Base-by-base conservation (phyloP, 92 coral and sea anemone genomes). In the Chrysogorgia sp. region DNA sequence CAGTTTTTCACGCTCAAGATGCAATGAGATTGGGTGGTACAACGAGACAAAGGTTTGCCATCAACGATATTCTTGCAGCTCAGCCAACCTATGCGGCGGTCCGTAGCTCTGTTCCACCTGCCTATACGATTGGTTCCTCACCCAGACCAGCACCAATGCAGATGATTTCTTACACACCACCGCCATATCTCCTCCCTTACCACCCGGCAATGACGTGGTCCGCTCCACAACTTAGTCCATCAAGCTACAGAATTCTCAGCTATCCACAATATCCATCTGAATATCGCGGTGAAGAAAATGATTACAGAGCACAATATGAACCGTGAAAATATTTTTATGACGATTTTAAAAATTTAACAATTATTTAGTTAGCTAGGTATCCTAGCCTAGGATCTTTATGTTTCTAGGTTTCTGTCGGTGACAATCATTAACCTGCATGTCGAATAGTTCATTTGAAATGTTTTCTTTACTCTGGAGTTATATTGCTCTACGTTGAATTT, bases 31-130 rank as follows among this genome's bases (percentile, higher is more conserved):
- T n/a, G n/a, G n/a, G n/a, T n/a, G n/a, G n/a, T n/a, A n/a, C n/a
- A n/a, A n/a, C n/a, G n/a, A 61, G 67, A 61, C 34, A 37, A 22
- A 37, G 67, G 10, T 61, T 61, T 32, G 67, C 40, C 7, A 30
- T 61, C 67, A 61, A 30, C 41, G 67, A 61, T 25, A 61, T 61
- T 10, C 67, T 61, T 22, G 40, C 67, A 31, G 10, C 24, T 63
- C 47, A 10, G 1, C 24, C 69, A 22, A 28, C 40, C 34, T 63
- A 63, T 19, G 34, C 34, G 24, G 14, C 34, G 3, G 6, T 43
- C 0, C 69, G 43, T 63, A 32, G 40, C 19, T 0, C 47, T 9
- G 34, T 63, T 1, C 24, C 45, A 34, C 9, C 67, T 6, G 40
- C 67, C 12, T 37, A 37, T 37, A 5, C n/a, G n/a, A n/a, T n/a